Evolutionary conservation across 1,140 invertebrate species (phyloP), one percentile per base, ranked within the genome.

Genomic region (Drosophila kepulauana): DNA sequence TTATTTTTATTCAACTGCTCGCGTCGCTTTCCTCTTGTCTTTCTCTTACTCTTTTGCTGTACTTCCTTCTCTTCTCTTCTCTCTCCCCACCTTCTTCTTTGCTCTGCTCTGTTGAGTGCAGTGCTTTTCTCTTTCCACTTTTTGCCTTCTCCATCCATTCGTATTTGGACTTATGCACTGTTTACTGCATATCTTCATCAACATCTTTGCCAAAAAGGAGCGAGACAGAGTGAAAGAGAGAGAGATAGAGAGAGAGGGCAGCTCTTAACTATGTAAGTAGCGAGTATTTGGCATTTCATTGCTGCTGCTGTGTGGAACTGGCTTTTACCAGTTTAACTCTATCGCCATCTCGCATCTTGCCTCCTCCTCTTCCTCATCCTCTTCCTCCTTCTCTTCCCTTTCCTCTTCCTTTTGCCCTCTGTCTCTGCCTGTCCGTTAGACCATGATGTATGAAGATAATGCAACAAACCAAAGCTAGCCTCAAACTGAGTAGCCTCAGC

Each of bases 151-250:
- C 20, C 20, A 20, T 3, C 5, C 30, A 7, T 20, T 45, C 10
- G 38, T 33, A 52, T 73, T 52, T 73, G 64, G 65, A 54, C 54
- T 63, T 54, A 49, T 73, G 56, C 35, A 58, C 54, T 51, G 49
- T 64, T 51, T 51, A 52, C n/a, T 69, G 57, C 65, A 74, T 62
- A 74, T 74, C 63, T 65, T 65, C 51, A 65, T 74, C 67, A 74
- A 70, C 43, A 75, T 75, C 68, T 75, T 71, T 71, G 67, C 13
- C 51, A 58, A 58, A 58, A 51, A 52, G 1, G 46, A 48, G 46
- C 2, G 46, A 16, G 13, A 16, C 3, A 48, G 16, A 41, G 38
- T 11, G 11, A 10, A 11, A 46, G 13, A 48, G 16, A 20, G 13
- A 6, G n/a, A 45, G 43, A 45, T 0, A 13, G 2, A 54, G 30